Base-by-base conservation (phyloP, 1,140 invertebrate genomes). In the Holotrichia oblita region DNA sequence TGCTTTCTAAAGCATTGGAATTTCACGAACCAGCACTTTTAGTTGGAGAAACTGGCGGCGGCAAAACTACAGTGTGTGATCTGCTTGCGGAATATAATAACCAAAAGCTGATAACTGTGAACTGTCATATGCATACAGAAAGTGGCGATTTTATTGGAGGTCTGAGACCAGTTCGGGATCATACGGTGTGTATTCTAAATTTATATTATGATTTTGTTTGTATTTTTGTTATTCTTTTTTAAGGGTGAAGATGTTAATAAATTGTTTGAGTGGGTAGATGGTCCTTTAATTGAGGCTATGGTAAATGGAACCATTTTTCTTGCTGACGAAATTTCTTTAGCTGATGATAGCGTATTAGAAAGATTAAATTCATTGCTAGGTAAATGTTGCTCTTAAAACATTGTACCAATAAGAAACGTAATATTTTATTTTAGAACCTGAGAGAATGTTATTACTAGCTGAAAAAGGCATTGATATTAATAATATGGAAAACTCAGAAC, bases 41-140 rank as follows among this genome's bases (percentile, higher is more conserved):
- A 22, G 97, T 99, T 8, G 99, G 99, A 69, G 97, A 99, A 86
- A 99, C 99, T 27, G 99, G 98, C 0, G 98, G 98, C 87, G 99
- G 99, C 0, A 99, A 99, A 90, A 99, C 99, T 0, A 99, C 97
- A 0, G 91, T 99, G 20, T 98, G 97, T 83, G 97, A 99, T 87
- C 86, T 98, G 27, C 90, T 97, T 72, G 93, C 97, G 17, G 88
- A 89, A 27, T 86, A 96, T 42, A 91, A 91, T 61, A 82, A 88
- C 0, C 91, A 92, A 77, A 87, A 91, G 72, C 87, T 99, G 22
- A 89, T 93, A 72, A 92, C 93, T 40, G 92, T 99, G 0, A 99
- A 99, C 88, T 99, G 98, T 89, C 98, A 99, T 85, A 97, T 99
- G 93, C 96, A 99, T 85, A 98, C 97, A 2, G 99, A 99, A 87